A percentile compares a stretch with the other conserved stretches of the same genome.
Evolutionary conservation across 2,113 vertebrate genomes (phyloP).

Genomic region (Urocitellus parryii): DNA sequence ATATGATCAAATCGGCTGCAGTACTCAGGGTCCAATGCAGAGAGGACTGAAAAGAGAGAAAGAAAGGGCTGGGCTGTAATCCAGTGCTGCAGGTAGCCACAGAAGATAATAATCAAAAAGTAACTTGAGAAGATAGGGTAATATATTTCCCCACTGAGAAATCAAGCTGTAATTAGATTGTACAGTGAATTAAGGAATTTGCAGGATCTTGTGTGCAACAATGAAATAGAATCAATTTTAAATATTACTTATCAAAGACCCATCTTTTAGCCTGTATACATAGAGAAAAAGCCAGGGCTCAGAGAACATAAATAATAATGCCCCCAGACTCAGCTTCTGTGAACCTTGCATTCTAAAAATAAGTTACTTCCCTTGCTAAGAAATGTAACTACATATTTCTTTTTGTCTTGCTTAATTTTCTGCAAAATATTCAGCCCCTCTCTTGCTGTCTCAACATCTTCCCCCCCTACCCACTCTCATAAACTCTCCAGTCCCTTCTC

Average conservation of each 20-base stretch:
- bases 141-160: constrained; percentile 61
- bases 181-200: constrained; percentile 58
- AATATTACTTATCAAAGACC: constrained; percentile 44
- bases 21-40: background rate
- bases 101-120: constrained; percentile 55
- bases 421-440: background rate
- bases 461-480: too few species aligned
- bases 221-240: constrained; percentile 56
- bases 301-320: background rate
- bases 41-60: background rate
- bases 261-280: constrained; percentile 11
- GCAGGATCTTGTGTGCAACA: background rate
- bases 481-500: background rate
- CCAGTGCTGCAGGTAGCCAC: background rate
- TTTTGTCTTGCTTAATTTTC: background rate
- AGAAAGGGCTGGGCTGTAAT: background rate
- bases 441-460: background rate
- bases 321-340: background rate
- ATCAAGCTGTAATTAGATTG: constrained; percentile 69
- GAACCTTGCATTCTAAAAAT: background rate
- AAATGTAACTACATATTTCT: background rate
- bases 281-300: background rate
- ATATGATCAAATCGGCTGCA: background rate
- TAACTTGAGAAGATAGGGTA: constrained; percentile 33
- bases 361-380: background rate